Percentiles rank a stretch among this genome's conserved stretches.
These are phyloP conservation scores for Rhinolophus sinicus DNA, from an alignment of 2,113 vertebrate species.

Conservation along the genomic window DNA sequence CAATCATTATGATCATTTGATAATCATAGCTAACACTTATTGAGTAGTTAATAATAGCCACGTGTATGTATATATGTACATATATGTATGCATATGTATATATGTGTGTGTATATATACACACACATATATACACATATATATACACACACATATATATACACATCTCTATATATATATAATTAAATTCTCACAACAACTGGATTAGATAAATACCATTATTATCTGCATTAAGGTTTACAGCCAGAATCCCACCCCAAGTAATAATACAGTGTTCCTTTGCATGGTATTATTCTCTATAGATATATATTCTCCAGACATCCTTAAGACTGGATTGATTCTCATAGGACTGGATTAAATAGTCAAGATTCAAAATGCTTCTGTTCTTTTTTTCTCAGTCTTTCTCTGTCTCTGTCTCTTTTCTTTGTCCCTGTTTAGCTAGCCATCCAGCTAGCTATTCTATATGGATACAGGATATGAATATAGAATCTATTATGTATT, in stretches of 20 bases:
- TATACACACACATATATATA: fast-evolving
- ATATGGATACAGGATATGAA: not conserved
- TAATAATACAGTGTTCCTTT: not conserved
- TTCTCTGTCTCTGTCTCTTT: not conserved
- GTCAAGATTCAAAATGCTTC: not conserved
- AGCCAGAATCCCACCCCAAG: not conserved
- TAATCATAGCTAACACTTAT: not conserved
- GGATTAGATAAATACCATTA: not conserved
- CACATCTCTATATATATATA: too few species aligned
- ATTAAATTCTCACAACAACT: not conserved
- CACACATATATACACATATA: too few species aligned
- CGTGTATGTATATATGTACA: fast-evolving
- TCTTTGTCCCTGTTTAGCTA: not conserved
- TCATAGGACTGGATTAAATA: not conserved
- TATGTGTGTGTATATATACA: not conserved
- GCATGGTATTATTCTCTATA: not conserved
- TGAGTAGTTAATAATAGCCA: not conserved
- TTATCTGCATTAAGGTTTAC: not conserved
- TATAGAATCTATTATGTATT: not conserved
- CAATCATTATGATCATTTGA: not conserved
- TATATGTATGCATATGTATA: too few species aligned
- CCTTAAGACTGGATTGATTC: not conserved
- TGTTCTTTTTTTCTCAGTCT: not conserved
- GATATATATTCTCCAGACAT: not conserved
- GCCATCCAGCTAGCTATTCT: not conserved